Evolutionary conservation across 2,888 invertebrate genomes (phyloP), one percentile per base, ranked within the genome.

Genomic region (Danaus chrysippus): DNA sequence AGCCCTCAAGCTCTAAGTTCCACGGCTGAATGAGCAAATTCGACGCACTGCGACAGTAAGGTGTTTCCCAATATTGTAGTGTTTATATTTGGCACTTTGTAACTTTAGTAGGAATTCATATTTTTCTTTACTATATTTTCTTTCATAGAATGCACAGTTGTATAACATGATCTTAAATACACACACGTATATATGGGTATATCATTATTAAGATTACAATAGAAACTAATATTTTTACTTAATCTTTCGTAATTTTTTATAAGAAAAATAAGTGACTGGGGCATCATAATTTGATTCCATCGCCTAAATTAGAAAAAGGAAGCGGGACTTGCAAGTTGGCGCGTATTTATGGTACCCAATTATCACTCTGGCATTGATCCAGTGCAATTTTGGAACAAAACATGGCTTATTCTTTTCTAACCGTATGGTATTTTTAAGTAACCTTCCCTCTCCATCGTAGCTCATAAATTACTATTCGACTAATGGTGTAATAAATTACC

Each of bases 301-400:
- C 53, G 58, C 53, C 23, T 34, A 34, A 34, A 67, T 58, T 56
- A 46, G 54, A 63, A 66, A 70, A 68, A 65, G 62, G 63, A 65
- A 62, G 62, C 56, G 55, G 61, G 63, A 54, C 68, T 67, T 65
- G 64, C 63, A 60, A 66, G 63, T 70, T 70, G 70, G 69, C 71
- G 68, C 70, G 70, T 71, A 70, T 71, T 71, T 71, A 71, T 70
- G 65, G 68, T 68, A 67, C 67, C 68, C 71, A 71, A 71, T 71
- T 71, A 71, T 71, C 68, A 71, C 70, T 59, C 68, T 71, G 71
- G 71, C 71, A 66, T 63, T 44, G 58, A 63, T 71, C 71, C 71
- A 71, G 70, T 68, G 67, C 68, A 69, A 69, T 70, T 71, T 70
- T 66, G 65, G 67, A 67, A 66, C 69, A 67, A 71, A 71, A 71